These are phyloP conservation scores for Cyclopterus lumpus DNA, from an alignment of 2,797 vertebrate species.

Conservation along the genomic window DNA sequence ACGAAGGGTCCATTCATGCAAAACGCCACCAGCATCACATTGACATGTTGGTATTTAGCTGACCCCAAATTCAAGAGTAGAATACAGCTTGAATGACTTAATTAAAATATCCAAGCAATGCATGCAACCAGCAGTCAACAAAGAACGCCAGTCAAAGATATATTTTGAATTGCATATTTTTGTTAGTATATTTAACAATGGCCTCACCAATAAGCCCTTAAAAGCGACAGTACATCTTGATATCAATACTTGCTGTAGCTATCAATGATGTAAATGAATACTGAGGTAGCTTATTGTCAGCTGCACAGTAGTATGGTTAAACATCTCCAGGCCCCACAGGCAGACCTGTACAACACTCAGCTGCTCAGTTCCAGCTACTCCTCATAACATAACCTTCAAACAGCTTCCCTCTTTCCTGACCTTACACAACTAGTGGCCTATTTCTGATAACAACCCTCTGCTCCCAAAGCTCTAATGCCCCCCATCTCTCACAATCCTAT, in stretches of 20 bases:
- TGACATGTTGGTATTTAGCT: slow-evolving; percentile 23
- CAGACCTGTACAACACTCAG: slow-evolving; percentile 19
- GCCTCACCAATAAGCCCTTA: neutral
- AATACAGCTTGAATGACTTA: slow-evolving; percentile 16
- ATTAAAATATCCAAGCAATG: slow-evolving; percentile 9
- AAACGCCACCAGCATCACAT: slow-evolving; percentile 28
- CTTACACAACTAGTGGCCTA: slow-evolving; percentile 64
- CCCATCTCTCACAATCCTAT: slow-evolving; percentile 71
- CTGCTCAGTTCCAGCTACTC: slow-evolving; percentile 23
- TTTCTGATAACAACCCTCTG: slow-evolving; percentile 61
- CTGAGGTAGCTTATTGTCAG: neutral
- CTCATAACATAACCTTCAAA: slow-evolving; percentile 50
- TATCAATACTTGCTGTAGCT: neutral
- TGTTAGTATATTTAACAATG: neutral
- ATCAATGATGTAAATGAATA: slow-evolving; percentile 6
- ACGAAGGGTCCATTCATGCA: slow-evolving; percentile 11
- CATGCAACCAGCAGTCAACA: neutral
- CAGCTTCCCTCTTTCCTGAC: slow-evolving; percentile 60
- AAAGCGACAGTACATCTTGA: slow-evolving; percentile 5
- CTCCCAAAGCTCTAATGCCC: slow-evolving; percentile 64
- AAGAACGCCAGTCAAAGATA: neutral
- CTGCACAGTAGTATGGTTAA: slow-evolving; percentile 24
- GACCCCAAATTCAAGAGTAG: slow-evolving; percentile 3
- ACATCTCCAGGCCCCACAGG: slow-evolving; percentile 9
- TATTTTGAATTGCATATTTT: neutral